Percentiles rank a stretch among this genome's conserved stretches.
Conservation (phyloP, 2,797 vertebrate genomes). For the Liparis tanakae region DNA sequence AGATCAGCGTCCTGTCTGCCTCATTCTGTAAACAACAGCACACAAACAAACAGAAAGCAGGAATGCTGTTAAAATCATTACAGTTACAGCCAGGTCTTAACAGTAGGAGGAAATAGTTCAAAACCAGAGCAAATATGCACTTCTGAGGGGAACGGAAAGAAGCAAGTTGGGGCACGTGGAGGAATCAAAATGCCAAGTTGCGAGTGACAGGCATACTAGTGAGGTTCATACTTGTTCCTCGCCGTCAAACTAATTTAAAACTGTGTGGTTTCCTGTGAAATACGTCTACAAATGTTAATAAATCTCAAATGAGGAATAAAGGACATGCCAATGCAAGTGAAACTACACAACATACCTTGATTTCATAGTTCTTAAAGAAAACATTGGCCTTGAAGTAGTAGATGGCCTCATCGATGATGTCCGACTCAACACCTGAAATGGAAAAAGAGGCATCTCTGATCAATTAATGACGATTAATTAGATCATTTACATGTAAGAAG, state of each 20-base stretch:
- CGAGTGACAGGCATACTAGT: conserved; percentile 4
- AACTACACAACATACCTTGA: conserved; percentile 86
- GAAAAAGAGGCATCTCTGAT: background rate
- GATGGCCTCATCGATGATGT: conserved; percentile 98
- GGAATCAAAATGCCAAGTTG: conserved; percentile 34
- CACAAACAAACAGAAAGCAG: background rate
- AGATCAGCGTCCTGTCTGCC: conserved; percentile 97
- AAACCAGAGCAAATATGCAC: conserved; percentile 36
- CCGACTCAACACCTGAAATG: conserved; percentile 89
- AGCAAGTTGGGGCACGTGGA: conserved; percentile 63
- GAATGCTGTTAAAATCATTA: background rate
- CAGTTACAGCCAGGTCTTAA: background rate
- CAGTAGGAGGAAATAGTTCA: background rate
- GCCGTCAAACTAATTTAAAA: background rate
- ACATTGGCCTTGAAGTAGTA: conserved; percentile 99
- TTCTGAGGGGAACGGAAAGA: conserved; percentile 15
- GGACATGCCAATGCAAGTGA: background rate
- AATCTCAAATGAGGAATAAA: background rate
- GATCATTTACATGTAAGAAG: background rate
- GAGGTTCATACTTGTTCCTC: background rate
- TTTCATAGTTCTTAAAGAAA: conserved; percentile 99
- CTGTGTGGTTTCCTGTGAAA: background rate
- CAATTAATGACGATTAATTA: background rate
- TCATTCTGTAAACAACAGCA: conserved; percentile 87
- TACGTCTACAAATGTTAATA: background rate